A percentile compares a stretch with the other conserved stretches of the same genome.
Evolutionary conservation across 2,113 vertebrate species (phyloP).

Genomic region (Daubentonia madagascariensis): DNA sequence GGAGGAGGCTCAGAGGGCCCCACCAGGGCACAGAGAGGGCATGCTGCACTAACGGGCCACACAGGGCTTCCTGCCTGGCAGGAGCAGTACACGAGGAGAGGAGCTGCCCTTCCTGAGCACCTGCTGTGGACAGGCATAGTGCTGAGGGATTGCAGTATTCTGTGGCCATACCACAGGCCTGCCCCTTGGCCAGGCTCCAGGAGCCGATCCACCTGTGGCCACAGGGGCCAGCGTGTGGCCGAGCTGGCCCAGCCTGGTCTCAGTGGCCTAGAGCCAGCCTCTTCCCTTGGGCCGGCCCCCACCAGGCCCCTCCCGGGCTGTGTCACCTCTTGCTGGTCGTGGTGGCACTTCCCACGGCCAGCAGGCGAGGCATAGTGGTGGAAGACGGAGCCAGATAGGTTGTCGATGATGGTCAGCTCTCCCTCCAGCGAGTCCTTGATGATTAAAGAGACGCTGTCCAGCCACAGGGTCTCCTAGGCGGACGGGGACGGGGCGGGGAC

Average conservation of each 20-base stretch:
- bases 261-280: neutral
- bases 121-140: neutral
- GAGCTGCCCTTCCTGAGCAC: neutral
- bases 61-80: neutral
- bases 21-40: neutral
- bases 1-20: neutral
- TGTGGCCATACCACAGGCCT: neutral
- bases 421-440: constrained; percentile 99
- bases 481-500: constrained; percentile 87
- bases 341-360: constrained; percentile 92
- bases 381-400: constrained; percentile 99
- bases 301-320: constrained; percentile 67
- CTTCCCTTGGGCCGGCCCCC: neutral
- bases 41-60: too few species aligned
- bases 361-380: constrained; percentile 97
- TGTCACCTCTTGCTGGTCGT: constrained; percentile 95
- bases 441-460: constrained; percentile 99
- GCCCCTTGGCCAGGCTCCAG: too few species aligned
- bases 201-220: neutral
- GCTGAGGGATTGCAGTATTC: neutral
- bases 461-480: constrained; percentile 98
- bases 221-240: constrained; percentile 49
- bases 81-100: neutral
- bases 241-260: constrained; percentile 39
- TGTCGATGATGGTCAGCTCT: constrained; percentile 99